These are phyloP conservation scores for Cephus pulcher DNA, from an alignment of 2,888 invertebrate species.

Conservation along the genomic window DNA sequence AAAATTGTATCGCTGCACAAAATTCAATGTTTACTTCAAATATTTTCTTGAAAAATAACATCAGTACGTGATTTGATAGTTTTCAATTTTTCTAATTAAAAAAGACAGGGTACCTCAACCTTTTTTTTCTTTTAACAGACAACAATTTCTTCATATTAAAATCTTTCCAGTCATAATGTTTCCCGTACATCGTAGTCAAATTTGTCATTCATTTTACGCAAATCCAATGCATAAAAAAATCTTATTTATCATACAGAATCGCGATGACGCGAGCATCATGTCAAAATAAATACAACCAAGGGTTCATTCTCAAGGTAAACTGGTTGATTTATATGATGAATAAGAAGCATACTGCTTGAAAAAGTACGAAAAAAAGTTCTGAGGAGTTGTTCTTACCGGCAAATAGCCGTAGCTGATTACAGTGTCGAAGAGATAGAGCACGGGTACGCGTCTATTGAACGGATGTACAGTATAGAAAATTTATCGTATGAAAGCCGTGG, in stretches of 20 bases:
- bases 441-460: background rate
- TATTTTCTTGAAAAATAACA: background rate
- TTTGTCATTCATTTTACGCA: background rate
- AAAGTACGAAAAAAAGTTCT: background rate
- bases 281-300: background rate
- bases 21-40: background rate
- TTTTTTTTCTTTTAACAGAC: background rate
- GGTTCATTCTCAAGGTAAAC: background rate
- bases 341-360: background rate
- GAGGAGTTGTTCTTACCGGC: background rate
- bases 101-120: background rate
- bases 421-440: background rate
- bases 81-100: background rate
- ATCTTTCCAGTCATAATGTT: background rate
- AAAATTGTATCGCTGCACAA: background rate
- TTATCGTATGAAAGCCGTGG: background rate
- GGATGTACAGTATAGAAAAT: background rate
- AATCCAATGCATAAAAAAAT: background rate
- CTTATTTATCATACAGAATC: background rate
- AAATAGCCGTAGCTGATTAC: background rate
- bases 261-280: background rate
- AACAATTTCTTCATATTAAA: background rate
- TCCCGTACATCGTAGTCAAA: background rate
- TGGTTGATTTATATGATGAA: background rate
- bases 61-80: background rate